Evolutionary conservation across 2,113 vertebrate species (phyloP), one percentile per base, ranked within the genome.

Genomic region (Panurus biarmicus): DNA sequence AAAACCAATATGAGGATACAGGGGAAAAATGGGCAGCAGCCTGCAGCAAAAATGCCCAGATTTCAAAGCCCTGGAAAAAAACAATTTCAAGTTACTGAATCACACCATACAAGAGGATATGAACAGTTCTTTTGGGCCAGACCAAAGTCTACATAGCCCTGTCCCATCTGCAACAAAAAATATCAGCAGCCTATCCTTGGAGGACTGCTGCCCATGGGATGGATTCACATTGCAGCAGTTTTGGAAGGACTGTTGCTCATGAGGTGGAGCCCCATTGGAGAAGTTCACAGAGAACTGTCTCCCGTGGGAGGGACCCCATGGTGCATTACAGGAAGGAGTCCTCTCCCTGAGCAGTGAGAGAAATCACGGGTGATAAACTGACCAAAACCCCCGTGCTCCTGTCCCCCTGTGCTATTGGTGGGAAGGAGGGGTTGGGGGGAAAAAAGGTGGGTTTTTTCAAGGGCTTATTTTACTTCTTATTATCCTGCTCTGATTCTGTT

Each of bases 231-330:
- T 0, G 0, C 44, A 42, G 60, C 29, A 33, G 18, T 28, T 73
- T 17, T 7, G 18, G 23, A 18, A n/a, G 42, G 19, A 53, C 11
- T 54, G 57, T 0, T 83, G 33, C 38, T 14, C 3, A 4, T 62
- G 57, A 7, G 58, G 57, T 20, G 16, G 51, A 85, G 42, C 42
- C 60, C 20, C 1, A 1, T 3, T 0, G 1, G n/a, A 65, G 60
- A 57, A 57, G 29, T 20, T 57, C 29, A 65, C 8, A 5, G 10
- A 57, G 60, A 66, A 29, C 31, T 48, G 35, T 48, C 50, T 65
- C 50, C 35, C 0, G 0, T 57, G 24, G 51, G 42, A 48, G 29
- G 29, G 12, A 65, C 12, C 6, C 42, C 35, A 40, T 0, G 0
- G 35, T n/a, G n/a, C 42, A 65, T 6, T 6, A 40, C 20, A 12